phyloP scores from a whole-genome alignment of 1,140 invertebrate species.

The Sitodiplosis mosellana region DNA sequence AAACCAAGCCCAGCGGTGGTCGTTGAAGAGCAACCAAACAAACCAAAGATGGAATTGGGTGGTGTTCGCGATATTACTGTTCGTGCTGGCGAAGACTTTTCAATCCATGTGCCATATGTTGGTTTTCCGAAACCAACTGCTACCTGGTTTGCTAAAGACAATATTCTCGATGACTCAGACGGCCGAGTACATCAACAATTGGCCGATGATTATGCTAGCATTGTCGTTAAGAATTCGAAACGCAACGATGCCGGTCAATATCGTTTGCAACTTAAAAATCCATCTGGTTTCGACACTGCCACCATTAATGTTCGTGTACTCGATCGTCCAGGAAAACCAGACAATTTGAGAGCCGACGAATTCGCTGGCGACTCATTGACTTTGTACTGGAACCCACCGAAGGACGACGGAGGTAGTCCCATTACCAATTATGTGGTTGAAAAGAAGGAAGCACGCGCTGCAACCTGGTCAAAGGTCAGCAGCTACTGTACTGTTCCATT shows the following conservation, averaged over 20 bases:
- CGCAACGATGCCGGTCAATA: conserved; percentile 82
- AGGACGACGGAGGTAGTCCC: conserved; percentile 85
- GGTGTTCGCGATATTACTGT: conserved; percentile 90
- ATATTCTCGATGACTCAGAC: conserved; percentile 47
- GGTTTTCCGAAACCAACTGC: conserved; percentile 90
- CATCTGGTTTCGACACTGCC: conserved; percentile 84
- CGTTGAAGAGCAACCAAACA: conserved; percentile 90
- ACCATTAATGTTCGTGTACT: conserved; percentile 87
- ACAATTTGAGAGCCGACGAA: conserved; percentile 76
- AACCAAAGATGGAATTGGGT: conserved; percentile 84
- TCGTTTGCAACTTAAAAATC: conserved; percentile 81
- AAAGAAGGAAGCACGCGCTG: conserved; percentile 65
- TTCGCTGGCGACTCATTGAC: conserved; percentile 90
- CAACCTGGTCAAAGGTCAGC: conserved; percentile 77
- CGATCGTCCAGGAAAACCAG: conserved; percentile 73
- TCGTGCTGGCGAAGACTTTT: conserved; percentile 92
- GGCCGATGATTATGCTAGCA: conserved; percentile 70
- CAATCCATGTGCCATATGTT: conserved; percentile 84
- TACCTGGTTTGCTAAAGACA: conserved; percentile 73
- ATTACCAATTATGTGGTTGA: conserved; percentile 96
- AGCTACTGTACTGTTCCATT: conserved; percentile 80
- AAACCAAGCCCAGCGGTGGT: conserved; percentile 67
- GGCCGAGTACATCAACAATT: conserved; percentile 64
- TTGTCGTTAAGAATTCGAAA: conserved; percentile 84
- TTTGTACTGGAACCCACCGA: conserved; percentile 81